Conservation (phyloP, 2,113 vertebrate genomes). For the Sardina pilchardus region DNA sequence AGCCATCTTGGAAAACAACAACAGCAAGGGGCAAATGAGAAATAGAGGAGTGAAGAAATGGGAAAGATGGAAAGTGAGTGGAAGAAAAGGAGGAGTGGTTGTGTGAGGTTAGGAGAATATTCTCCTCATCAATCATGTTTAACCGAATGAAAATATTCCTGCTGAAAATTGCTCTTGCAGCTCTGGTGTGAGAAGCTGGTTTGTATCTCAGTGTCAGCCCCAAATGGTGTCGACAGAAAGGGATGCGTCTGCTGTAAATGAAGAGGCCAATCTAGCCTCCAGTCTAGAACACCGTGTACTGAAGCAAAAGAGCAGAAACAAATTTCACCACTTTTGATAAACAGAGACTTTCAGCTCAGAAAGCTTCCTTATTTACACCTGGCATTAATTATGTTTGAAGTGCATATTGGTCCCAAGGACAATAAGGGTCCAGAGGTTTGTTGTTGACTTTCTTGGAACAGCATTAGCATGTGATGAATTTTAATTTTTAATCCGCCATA, state of each 20-base stretch:
- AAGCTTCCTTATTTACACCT: not conserved
- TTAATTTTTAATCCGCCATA: not conserved
- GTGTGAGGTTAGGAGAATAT: conserved; percentile 31
- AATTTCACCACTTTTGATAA: not conserved
- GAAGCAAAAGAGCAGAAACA: not conserved
- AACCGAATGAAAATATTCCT: conserved; percentile 45
- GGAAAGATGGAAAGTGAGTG: conserved; percentile 29
- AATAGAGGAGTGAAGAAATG: conserved; percentile 14
- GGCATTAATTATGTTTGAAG: not conserved
- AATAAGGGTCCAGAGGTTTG: not conserved
- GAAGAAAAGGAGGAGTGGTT: not conserved
- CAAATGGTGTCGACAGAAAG: conserved; percentile 32
- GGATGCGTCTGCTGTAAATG: not conserved
- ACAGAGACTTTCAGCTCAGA: not conserved
- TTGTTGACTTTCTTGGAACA: conserved; percentile 22
- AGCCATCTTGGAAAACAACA: conserved; percentile 6
- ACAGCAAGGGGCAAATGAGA: conserved; percentile 19
- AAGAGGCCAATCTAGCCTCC: not conserved
- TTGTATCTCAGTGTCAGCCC: conserved; percentile 36
- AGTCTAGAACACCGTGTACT: not conserved
- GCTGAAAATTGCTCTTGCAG: conserved; percentile 15
- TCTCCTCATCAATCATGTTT: conserved; percentile 45
- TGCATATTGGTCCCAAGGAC: not conserved
- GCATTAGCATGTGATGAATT: not conserved
- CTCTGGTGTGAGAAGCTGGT: conserved; percentile 21